A percentile compares a stretch with the other conserved stretches of the same genome.
phyloP scores from a whole-genome alignment of 2,797 vertebrate genomes.

The Vespertilio murinus region DNA sequence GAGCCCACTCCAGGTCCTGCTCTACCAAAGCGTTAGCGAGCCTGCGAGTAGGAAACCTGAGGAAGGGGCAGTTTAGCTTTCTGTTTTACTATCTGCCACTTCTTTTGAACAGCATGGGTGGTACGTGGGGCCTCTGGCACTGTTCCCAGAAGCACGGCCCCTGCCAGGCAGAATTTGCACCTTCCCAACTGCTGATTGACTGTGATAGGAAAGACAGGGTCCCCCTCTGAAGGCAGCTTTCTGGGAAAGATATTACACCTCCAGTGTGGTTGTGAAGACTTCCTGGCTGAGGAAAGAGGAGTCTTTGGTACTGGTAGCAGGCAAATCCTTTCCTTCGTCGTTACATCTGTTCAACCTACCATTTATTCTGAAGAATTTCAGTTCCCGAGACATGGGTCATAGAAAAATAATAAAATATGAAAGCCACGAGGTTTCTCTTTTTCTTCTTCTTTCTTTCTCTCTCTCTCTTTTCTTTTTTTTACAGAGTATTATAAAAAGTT shows the following conservation, averaged over 20 bases:
- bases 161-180: conserved; percentile 64
- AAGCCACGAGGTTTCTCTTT: neutral
- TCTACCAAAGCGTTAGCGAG: neutral
- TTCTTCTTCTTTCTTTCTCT: neutral
- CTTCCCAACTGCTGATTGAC: conserved; percentile 46
- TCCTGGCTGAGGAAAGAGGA: neutral
- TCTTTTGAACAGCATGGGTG: conserved; percentile 66
- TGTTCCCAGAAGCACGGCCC: conserved; percentile 64
- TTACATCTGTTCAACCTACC: conserved; percentile 54
- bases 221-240: conserved; percentile 12
- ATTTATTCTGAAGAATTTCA: conserved; percentile 67
- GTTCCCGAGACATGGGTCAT: conserved; percentile 71
- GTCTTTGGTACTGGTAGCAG: neutral
- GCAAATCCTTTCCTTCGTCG: neutral
- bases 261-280: neutral
- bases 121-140: conserved; percentile 44
- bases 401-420: conserved; percentile 57
- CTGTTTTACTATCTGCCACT: conserved; percentile 69
- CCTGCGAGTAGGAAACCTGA: neutral
- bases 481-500: conserved; percentile 76
- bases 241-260: conserved; percentile 36
- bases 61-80: conserved; percentile 41
- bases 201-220: conserved; percentile 20
- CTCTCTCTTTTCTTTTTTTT: conserved; percentile 48
- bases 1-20: fast-evolving